A percentile compares a stretch with the other conserved stretches of the same genome.
These are phyloP conservation scores for Rhogogaster chlorosoma DNA, from an alignment of 2,888 invertebrate genomes.

Conservation along the genomic window DNA sequence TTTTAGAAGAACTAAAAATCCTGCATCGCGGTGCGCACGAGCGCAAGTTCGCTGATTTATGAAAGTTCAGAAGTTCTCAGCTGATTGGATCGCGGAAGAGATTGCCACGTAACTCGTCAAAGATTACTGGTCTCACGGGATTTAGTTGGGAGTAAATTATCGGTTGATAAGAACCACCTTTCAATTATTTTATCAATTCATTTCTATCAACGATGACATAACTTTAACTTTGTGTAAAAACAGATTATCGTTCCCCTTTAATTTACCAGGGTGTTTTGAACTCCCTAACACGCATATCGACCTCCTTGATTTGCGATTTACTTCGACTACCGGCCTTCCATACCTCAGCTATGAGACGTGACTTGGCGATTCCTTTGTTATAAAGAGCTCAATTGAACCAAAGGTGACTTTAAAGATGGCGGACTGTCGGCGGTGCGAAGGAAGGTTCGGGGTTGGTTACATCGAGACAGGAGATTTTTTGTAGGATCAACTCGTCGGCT, in stretches of 20 bases:
- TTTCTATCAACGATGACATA: neutral
- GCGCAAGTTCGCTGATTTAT: conserved; percentile 20
- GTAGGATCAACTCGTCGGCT: conserved; percentile 68
- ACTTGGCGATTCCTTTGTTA: conserved; percentile 39
- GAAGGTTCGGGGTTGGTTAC: conserved; percentile 29
- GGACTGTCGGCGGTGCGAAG: neutral
- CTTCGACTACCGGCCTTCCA: neutral
- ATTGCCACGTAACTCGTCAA: conserved; percentile 30
- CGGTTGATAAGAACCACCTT: neutral
- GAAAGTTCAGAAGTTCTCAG: conserved; percentile 19
- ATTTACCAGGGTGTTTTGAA: neutral
- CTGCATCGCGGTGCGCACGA: neutral
- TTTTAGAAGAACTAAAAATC: neutral
- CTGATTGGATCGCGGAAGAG: conserved; percentile 24
- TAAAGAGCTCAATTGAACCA: conserved; percentile 28
- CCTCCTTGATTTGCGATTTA: conserved; percentile 1
- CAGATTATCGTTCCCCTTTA: neutral
- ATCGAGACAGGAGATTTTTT: conserved; percentile 65
- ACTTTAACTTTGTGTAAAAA: conserved; percentile 1
- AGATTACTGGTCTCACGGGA: conserved; percentile 12
- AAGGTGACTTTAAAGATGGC: conserved; percentile 40
- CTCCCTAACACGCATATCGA: neutral
- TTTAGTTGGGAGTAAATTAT: neutral
- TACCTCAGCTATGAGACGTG: conserved; percentile 11
- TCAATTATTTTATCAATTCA: neutral